Conservation (phyloP, 2,113 vertebrate species). For the Scatophagus argus region DNA sequence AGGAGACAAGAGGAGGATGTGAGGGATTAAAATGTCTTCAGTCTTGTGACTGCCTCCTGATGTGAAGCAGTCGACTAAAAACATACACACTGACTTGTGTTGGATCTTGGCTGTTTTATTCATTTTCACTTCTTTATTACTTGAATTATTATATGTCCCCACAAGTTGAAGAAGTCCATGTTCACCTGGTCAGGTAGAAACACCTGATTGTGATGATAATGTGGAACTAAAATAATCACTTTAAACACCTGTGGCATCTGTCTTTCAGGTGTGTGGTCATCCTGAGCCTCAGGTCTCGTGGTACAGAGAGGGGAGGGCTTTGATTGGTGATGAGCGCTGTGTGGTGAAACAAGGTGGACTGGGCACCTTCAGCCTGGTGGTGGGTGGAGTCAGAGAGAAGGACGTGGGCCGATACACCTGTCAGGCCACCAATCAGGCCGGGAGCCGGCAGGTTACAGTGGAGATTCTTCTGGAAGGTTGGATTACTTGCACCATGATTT, state of each 20-base stretch:
- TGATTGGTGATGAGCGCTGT: slow-evolving; percentile 83
- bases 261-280: slow-evolving; percentile 88
- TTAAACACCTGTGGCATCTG: background rate
- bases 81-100: background rate
- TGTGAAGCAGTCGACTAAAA: background rate
- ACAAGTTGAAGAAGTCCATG: no score
- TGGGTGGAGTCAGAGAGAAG: slow-evolving; percentile 82
- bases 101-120: no score
- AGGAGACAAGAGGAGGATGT: background rate
- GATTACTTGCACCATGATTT: background rate
- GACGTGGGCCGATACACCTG: slow-evolving; percentile 92
- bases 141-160: no score
- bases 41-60: slow-evolving; percentile 40
- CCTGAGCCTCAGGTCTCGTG: slow-evolving; percentile 92
- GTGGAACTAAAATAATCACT: no score
- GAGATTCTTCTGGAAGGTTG: slow-evolving; percentile 92
- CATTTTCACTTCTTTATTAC: no score
- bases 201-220: no score
- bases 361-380: slow-evolving; percentile 89
- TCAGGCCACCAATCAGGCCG: slow-evolving; percentile 88
- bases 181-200: no score
- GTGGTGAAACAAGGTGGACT: slow-evolving; percentile 79
- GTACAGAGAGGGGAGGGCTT: slow-evolving; percentile 87
- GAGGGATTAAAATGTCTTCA: background rate
- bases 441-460: slow-evolving; percentile 90